These are phyloP conservation scores for Dinomys branickii DNA, from an alignment of 2,113 vertebrate species.

Conservation along the genomic window DNA sequence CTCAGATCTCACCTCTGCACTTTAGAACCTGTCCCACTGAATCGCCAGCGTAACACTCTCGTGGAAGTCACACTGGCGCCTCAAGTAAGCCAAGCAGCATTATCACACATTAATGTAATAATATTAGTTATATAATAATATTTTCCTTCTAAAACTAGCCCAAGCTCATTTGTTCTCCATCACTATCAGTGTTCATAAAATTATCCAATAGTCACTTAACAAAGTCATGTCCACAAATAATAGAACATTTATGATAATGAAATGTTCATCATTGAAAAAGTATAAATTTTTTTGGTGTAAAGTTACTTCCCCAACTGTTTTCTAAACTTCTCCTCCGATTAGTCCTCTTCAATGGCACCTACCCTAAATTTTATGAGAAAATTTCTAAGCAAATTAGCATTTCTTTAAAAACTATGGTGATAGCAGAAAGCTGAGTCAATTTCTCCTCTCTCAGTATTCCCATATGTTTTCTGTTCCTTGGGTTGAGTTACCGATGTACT, in stretches of 20 bases:
- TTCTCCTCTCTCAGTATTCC: not conserved
- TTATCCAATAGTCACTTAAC: not conserved
- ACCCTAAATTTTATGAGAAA: not conserved
- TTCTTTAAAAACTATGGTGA: not conserved
- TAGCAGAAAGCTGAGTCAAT: not conserved
- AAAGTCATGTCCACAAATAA: not conserved
- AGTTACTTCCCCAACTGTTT: not conserved
- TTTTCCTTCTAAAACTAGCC: not conserved
- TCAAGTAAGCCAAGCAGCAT: not conserved
- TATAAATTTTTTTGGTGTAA: not conserved
- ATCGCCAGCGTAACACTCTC: not conserved
- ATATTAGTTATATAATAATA: not conserved
- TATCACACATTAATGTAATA: not conserved
- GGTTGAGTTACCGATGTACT: not conserved
- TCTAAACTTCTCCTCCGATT: conserved; percentile 11
- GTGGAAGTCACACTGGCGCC: not conserved
- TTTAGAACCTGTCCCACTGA: not conserved
- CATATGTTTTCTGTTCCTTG: not conserved
- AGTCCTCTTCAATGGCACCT: not conserved
- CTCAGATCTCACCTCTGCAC: not conserved
- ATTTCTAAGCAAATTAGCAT: conserved; percentile 12
- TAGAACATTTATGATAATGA: not conserved
- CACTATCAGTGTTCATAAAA: not conserved
- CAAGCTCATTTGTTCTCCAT: not conserved
- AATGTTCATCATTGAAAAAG: not conserved